phyloP scores from a whole-genome alignment of 1,140 invertebrate genomes.

The Pachypeltis micranthus region DNA sequence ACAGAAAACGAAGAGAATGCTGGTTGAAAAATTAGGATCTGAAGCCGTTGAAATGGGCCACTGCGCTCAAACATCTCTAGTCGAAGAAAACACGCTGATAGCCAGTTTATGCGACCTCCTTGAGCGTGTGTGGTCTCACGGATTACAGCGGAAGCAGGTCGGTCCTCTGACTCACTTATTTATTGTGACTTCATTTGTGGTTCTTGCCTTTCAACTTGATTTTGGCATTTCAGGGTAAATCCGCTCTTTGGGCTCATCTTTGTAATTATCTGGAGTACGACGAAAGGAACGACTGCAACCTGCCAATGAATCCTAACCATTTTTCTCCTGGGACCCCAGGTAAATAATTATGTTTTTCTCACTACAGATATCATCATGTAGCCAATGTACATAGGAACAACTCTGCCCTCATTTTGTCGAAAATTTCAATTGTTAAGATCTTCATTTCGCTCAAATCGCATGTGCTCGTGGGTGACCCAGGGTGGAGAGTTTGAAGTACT shows the following conservation, averaged over 20 bases:
- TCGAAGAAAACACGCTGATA: constrained; percentile 96
- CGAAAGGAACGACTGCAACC: constrained; percentile 57
- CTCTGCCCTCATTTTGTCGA: too few species aligned
- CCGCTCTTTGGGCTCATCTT: constrained; percentile 87
- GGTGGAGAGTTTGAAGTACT: too few species aligned
- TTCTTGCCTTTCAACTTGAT: too few species aligned
- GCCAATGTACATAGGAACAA: too few species aligned
- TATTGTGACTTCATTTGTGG: constrained; percentile 7
- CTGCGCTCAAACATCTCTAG: constrained; percentile 37
- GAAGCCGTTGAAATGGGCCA: constrained; percentile 71
- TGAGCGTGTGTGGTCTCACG: constrained; percentile 96
- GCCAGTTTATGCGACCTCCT: constrained; percentile 93
- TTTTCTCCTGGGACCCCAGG: constrained; percentile 59
- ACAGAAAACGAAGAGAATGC: constrained; percentile 90
- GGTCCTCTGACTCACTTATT: not conserved
- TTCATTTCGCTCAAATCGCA: too few species aligned
- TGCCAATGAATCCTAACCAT: constrained; percentile 68
- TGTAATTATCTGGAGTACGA: constrained; percentile 79
- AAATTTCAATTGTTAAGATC: too few species aligned
- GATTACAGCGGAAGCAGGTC: constrained; percentile 82
- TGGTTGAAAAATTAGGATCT: constrained; percentile 94
- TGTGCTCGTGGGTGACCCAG: too few species aligned
- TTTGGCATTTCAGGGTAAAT: constrained; percentile 72
- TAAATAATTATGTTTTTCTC: too few species aligned
- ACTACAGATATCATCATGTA: too few species aligned